A percentile compares a stretch with the other conserved stretches of the same genome.
Conservation (phyloP, 2,797 vertebrate genomes). For the Benthosema pterotum region DNA sequence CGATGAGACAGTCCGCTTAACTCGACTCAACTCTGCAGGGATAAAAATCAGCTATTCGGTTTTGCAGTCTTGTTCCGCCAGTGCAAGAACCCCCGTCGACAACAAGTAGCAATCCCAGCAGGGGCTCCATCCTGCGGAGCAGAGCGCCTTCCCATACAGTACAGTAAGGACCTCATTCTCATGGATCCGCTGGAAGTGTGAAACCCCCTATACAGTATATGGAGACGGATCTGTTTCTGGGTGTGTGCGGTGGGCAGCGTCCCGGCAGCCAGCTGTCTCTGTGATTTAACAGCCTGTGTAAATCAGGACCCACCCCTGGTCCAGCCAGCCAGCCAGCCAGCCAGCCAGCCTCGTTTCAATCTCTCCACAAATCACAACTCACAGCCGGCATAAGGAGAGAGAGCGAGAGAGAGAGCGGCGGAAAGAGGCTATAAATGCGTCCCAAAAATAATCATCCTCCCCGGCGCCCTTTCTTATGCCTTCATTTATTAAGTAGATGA, state of each 20-base stretch:
- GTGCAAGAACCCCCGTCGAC: constrained; percentile 38
- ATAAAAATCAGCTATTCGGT: constrained; percentile 56
- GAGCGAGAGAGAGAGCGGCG: not conserved
- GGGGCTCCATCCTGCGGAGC: too few relatives aligned
- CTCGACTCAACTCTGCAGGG: too few relatives aligned
- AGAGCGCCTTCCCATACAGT: not conserved
- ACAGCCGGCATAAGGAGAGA: constrained; percentile 51
- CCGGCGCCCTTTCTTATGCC: constrained; percentile 66
- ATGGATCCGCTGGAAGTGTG: constrained; percentile 34
- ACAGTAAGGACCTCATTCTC: constrained; percentile 54
- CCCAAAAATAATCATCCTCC: constrained; percentile 75
- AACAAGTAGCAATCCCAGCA: constrained; percentile 24
- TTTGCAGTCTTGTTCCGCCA: constrained; percentile 43
- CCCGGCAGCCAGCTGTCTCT: constrained; percentile 71
- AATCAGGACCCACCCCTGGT: constrained; percentile 70
- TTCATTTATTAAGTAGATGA: constrained; percentile 75
- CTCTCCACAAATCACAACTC: constrained; percentile 76
- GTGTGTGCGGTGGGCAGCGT: constrained; percentile 53
- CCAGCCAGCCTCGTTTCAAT: constrained; percentile 77
- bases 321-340: constrained; percentile 22
- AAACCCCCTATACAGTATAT: constrained; percentile 34
- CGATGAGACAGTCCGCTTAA: too few relatives aligned
- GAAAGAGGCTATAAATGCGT: constrained; percentile 57
- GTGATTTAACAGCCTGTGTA: constrained; percentile 76
- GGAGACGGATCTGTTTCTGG: constrained; percentile 65